Evolutionary conservation across 2,113 vertebrate genomes (phyloP), one percentile per base, ranked within the genome.

Genomic region (Lepus timidus): DNA sequence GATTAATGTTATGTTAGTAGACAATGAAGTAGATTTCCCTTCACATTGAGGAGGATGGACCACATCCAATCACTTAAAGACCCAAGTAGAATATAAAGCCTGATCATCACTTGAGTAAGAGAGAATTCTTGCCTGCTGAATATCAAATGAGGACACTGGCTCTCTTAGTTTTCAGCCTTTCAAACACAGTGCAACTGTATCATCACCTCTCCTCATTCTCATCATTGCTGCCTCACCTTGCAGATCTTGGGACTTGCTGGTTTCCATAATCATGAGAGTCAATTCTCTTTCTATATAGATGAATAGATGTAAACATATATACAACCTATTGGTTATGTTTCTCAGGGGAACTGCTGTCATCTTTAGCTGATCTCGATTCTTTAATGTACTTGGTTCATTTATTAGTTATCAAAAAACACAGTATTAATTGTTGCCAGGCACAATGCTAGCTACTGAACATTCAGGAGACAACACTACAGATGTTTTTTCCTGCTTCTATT

Each of bases 321-420:
- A n/a, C 17, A 51, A 31, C 4, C n/a, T 70, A 0, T 85, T 23
- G 17, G 49, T 65, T 93, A 9, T 79, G 39, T 78, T 85, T 94
- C 62, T 92, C 44, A 68, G 49, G 36, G 79, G 76, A 90, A 68
- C 6, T 11, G 83, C 25, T 94, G n/a, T 9, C 3, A 52, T 81
- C 33, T 88, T 85, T 81, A 61, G 19, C 61, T 88, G 33, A 44
- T 83, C n/a, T 90, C 49, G 6, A 17, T 85, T 7, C 51, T 80
- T 84, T 79, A 61, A 62, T 81, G 62, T 14, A 68, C 33, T 82
- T 93, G 27, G 6, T 87, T 95, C 19, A 76, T 85, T 88, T 13
- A 51, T 78, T 85, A 90, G 31, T 79, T 93, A 17, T 93, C 49
- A 7, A 70, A 84, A 93, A 90, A 33, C 49, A 85, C 44, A 58